Evolutionary conservation across 2,113 vertebrate genomes (phyloP), one percentile per base, ranked within the genome.

Genomic region (Lepisosteus osseus): DNA sequence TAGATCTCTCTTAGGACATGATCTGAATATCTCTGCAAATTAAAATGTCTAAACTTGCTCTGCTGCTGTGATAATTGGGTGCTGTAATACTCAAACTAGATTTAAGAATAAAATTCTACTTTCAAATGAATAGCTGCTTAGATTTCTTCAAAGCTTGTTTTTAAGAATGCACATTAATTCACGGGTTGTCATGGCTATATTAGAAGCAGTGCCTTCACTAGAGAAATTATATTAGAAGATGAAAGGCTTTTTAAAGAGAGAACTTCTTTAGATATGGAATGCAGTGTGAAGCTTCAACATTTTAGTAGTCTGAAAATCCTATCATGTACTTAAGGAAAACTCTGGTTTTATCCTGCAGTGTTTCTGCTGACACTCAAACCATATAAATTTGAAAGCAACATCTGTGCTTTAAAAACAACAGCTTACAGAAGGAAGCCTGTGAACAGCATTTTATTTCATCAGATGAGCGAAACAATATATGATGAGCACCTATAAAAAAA

Each of bases 351-450:
- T 14, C n/a, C n/a, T 12, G 11, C 11, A 4, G 11, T 59, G 7
- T 12, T 59, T 59, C 3, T 59, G 56, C 56, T 51, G 1, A 59
- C 11, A 59, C 3, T 14, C 11, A n/a, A 6, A 59, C 78, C 54
- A 15, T 68, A 72, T 29, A 29, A 29, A 29, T 29, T 71, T 67
- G 66, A 57, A 56, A 78, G 77, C 76, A 62, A 73, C 79, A 69
- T 73, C 67, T 74, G 40, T 76, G 69, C 76, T n/a, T 55, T 74
- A 82, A 79, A 73, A 78, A 73, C 81, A 86, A 76, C 72, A 76
- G 12, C 7, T 51, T 51, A 9, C 5, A 6, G 47, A 5, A 9
- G 47, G 5, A 51, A 51, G 9, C 47, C 9, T 51, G 9, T 51
- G 47, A 51, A 51, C 9, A 9, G 47, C 47, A 51, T 51, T 51